Base-by-base conservation (phyloP, 2,797 vertebrate genomes). In the Megalops cyprinoides region DNA sequence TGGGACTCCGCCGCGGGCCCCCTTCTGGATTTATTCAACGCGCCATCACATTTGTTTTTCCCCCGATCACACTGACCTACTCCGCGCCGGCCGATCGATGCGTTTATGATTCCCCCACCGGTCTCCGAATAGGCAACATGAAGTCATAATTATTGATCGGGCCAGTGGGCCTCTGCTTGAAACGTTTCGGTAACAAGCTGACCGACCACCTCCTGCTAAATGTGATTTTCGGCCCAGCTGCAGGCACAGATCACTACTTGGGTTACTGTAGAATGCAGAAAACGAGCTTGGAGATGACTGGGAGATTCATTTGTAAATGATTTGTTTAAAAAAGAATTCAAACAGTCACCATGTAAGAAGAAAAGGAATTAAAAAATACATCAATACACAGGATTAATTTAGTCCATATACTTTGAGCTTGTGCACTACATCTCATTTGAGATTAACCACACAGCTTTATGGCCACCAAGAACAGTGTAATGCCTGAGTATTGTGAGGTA, bases 61-160 rank as follows among this genome's bases (percentile, higher is more conserved):
- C 60, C 65, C 34, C 53, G 53, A 49, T 79, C 82, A 37, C 25
- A 51, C 28, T 39, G 60, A 49, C 44, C 51, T 74, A 53, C 79
- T 65, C 79, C 69, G 48, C 44, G 44, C 46, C 15, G 79, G 60
- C 79, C 44, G 56, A 86, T 87, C 87, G 79, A 87, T 88, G 69
- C 20, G 23, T 84, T 83, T 78, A 82, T 75, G 56, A 82, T 78
- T 82, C 79, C 78, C n/a, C 81, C 55, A 9, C 37, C 73, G 79
- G 34, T 77, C 74, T 81, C 76, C 67, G 62, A 76, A 86, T 74
- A 76, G 77, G 78, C 60, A 87, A 67, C 79, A 81, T 69, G 65
- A 82, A 75, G 78, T 28, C 81, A 82, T 88, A 83, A 80, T 69
- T 82, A 85, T 88, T 76, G 85, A 88, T 85, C 76, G 62, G 77